Evolutionary conservation across 1,140 invertebrate species (phyloP).

Genomic region (Carposina sasakii): DNA sequence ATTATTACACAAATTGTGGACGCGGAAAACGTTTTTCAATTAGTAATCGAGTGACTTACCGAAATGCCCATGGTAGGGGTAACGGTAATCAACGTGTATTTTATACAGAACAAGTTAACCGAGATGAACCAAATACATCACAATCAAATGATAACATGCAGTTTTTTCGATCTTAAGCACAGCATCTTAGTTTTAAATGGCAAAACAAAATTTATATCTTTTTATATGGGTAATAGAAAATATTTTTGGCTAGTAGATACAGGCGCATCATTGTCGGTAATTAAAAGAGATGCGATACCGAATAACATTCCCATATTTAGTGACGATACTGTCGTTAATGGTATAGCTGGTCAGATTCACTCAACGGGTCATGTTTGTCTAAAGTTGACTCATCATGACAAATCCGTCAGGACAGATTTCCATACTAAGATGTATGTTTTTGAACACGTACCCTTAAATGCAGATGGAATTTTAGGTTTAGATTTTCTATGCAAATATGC

Average conservation of each 20-base stretch:
- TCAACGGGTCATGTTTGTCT: neutral
- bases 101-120: too few relatives aligned
- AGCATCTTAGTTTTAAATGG: neutral
- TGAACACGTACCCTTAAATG: neutral
- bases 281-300: neutral
- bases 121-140: too few relatives aligned
- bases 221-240: neutral
- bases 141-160: neutral
- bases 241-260: neutral
- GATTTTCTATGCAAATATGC: neutral
- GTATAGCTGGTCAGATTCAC: neutral
- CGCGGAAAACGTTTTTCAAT: neutral
- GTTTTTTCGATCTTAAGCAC: slow-evolving; percentile 1
- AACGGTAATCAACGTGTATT: too few relatives aligned
- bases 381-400: neutral
- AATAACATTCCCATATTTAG: neutral
- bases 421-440: neutral
- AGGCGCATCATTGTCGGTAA: neutral
- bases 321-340: neutral
- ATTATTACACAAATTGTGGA: too few relatives aligned
- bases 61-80: neutral
- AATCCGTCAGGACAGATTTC: neutral
- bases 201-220: neutral
- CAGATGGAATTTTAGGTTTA: neutral
- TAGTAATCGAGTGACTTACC: neutral